Percentiles rank a stretch among this genome's conserved stretches.
phyloP scores from a whole-genome alignment of 2,888 invertebrate genomes.

The Meteorus cinctellus region DNA sequence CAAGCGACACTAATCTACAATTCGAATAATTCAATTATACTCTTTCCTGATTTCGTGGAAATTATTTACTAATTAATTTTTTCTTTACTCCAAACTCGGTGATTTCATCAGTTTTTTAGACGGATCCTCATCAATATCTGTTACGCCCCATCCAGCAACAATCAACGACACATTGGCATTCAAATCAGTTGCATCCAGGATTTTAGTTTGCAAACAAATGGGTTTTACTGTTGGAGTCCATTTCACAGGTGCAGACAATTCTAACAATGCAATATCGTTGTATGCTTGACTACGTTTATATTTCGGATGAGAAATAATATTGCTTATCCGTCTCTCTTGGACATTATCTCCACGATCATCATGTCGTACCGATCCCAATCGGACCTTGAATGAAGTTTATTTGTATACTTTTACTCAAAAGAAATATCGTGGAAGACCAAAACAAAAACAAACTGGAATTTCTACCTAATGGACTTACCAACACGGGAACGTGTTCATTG shows the following conservation, averaged over 20 bases:
- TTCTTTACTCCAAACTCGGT: conserved; percentile 58
- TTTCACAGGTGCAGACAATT: conserved; percentile 54
- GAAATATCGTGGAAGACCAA: background rate
- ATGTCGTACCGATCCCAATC: conserved; percentile 61
- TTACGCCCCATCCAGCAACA: conserved; percentile 65
- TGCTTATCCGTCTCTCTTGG: conserved; percentile 57
- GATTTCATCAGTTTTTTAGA: conserved; percentile 60
- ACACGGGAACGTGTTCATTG: conserved; percentile 57
- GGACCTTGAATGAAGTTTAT: conserved; percentile 55
- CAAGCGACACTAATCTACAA: conserved; percentile 56
- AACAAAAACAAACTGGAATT: background rate
- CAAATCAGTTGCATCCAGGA: conserved; percentile 46
- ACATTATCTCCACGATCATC: conserved; percentile 40
- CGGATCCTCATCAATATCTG: conserved; percentile 45
- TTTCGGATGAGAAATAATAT: conserved; percentile 59
- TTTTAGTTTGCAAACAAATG: conserved; percentile 63
- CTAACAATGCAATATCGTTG: conserved; percentile 65
- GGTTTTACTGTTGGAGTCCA: conserved; percentile 58
- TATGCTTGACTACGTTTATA: conserved; percentile 61
- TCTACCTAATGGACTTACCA: conserved; percentile 54
- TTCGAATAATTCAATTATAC: background rate
- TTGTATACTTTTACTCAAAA: background rate
- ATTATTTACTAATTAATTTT: background rate
- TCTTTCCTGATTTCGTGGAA: conserved; percentile 17
- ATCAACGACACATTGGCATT: conserved; percentile 53